A percentile compares a stretch with the other conserved stretches of the same genome.
These are phyloP conservation scores for Hestina assimilis DNA, from an alignment of 1,140 invertebrate genomes.

Conservation along the genomic window DNA sequence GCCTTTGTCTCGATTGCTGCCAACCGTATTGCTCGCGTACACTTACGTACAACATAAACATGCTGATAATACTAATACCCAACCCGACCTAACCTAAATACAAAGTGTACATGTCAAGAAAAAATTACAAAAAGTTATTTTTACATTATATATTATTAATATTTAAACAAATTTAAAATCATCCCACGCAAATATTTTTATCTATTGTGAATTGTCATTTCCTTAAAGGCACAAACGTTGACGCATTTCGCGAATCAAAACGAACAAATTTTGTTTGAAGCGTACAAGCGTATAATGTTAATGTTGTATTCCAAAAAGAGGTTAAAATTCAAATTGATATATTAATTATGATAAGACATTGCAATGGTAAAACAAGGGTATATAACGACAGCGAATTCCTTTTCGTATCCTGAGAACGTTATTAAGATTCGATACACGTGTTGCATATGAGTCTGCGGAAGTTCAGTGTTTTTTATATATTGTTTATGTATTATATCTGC, in stretches of 20 bases:
- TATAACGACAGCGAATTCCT: not conserved
- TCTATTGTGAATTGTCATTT: no score
- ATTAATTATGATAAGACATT: not conserved
- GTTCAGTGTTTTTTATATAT: not conserved
- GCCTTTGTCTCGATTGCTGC: constrained; percentile 69
- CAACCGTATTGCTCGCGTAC: constrained; percentile 55
- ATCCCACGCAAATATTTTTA: no score
- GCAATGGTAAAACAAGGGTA: not conserved
- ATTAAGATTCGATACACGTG: constrained; percentile 22
- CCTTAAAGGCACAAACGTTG: not conserved
- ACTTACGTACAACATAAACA: constrained; percentile 35
- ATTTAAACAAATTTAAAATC: no score
- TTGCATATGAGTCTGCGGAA: constrained; percentile 1
- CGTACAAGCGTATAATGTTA: not conserved
- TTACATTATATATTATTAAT: no score
- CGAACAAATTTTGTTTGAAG: not conserved
- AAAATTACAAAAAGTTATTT: no score
- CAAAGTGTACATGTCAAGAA: no score
- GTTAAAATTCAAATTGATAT: not conserved
- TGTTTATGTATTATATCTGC: constrained; percentile 24
- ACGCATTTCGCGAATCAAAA: not conserved
- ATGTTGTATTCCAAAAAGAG: not conserved
- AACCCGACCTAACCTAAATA: not conserved
- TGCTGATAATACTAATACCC: not conserved
- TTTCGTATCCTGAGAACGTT: not conserved